Evolutionary conservation across 2,113 vertebrate species (phyloP).

Genomic region (Ctenodactylus gundi): DNA sequence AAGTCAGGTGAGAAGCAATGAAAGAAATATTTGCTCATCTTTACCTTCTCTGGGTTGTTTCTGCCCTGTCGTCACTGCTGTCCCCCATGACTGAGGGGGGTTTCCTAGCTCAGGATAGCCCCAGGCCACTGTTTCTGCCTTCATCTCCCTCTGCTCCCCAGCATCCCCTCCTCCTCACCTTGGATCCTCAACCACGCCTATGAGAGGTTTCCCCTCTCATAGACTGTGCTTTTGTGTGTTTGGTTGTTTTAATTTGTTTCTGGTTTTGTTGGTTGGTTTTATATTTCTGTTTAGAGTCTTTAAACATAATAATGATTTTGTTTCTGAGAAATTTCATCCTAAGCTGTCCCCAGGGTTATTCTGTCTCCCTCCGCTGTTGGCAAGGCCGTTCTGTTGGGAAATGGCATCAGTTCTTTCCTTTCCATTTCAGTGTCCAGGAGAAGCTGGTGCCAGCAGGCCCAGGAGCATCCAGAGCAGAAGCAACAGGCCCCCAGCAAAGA

Average conservation of each 20-base stretch:
- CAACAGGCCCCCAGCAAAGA: constrained; percentile 86
- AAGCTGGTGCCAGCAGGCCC: constrained; percentile 83
- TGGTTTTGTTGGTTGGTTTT: background rate
- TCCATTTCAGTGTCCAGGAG: constrained; percentile 83
- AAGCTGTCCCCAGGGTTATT: background rate
- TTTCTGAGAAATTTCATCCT: background rate
- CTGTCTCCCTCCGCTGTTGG: background rate
- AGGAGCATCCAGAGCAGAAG: constrained; percentile 86
- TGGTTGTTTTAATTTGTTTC: background rate
- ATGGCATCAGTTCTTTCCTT: background rate
- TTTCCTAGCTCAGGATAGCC: background rate
- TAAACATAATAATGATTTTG: background rate
- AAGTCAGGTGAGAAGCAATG: background rate
- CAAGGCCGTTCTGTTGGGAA: background rate
- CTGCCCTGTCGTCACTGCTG: background rate
- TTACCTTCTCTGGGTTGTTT: background rate
- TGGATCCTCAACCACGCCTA: background rate
- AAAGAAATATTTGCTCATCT: background rate
- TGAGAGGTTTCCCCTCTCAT: background rate
- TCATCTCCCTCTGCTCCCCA: background rate
- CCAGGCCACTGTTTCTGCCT: background rate
- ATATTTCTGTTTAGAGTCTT: background rate
- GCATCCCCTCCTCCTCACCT: background rate
- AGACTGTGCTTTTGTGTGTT: background rate
- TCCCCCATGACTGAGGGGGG: background rate